Conservation (phyloP, 2,797 vertebrate species). For the Smutsia temminckii region DNA sequence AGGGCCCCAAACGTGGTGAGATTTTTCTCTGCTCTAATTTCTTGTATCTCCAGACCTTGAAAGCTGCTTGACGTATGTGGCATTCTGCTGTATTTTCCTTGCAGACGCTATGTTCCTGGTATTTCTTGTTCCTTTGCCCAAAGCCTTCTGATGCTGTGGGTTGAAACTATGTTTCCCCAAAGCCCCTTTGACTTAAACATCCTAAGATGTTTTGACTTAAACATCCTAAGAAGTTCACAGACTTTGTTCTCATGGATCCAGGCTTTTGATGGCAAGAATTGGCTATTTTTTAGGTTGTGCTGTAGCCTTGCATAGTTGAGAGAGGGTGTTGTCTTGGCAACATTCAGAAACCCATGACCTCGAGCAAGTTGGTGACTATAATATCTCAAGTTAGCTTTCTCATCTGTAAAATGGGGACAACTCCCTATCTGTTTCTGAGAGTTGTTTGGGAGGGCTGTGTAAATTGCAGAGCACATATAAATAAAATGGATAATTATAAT, state of each 20-base stretch:
- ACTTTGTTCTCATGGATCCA: constrained; percentile 34
- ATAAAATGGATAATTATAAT: not conserved
- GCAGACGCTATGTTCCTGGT: constrained; percentile 46
- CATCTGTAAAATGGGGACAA: not conserved
- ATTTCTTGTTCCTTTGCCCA: constrained; percentile 36
- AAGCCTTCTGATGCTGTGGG: not conserved
- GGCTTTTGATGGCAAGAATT: not conserved
- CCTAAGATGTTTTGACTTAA: constrained; percentile 52
- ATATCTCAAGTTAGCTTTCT: not conserved
- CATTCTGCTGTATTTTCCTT: constrained; percentile 36
- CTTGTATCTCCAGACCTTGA: constrained; percentile 56
- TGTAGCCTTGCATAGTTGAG: not conserved
- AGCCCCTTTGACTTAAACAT: constrained; percentile 54
- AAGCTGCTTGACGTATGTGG: constrained; percentile 59
- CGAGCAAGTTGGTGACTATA: not conserved
- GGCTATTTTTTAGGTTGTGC: not conserved
- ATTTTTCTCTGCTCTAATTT: constrained; percentile 36
- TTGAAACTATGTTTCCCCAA: constrained; percentile 53
- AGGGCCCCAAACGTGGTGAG: constrained; percentile 48
- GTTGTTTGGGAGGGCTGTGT: not conserved
- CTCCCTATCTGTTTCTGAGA: not conserved
- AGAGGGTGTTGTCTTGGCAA: not conserved
- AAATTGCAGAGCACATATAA: not conserved
- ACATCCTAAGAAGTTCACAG: constrained; percentile 49
- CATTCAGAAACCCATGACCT: not conserved